These are phyloP conservation scores for Leucophenga maculata DNA, from an alignment of 2,888 invertebrate genomes.

Conservation along the genomic window DNA sequence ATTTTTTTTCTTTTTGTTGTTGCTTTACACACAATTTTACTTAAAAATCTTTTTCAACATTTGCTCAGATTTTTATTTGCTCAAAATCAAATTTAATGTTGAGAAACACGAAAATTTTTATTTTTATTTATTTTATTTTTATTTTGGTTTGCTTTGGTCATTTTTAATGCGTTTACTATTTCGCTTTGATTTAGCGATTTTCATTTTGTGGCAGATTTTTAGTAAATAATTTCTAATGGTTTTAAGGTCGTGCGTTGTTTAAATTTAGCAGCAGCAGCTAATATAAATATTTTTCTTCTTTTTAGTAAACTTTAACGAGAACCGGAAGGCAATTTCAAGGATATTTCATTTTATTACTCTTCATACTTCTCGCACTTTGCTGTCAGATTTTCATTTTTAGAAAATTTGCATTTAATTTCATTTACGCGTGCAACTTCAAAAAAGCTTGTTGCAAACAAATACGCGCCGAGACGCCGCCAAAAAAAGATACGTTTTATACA, in stretches of 20 bases:
- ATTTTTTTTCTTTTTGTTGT: slow-evolving; percentile 12
- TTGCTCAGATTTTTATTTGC: slow-evolving; percentile 42
- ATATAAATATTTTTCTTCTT: neutral
- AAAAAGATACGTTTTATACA: neutral
- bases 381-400: neutral
- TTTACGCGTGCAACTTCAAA: neutral
- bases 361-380: slow-evolving; percentile 31
- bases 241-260: slow-evolving; percentile 27
- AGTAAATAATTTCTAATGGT: slow-evolving; percentile 20
- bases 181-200: slow-evolving; percentile 16
- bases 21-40: slow-evolving; percentile 17
- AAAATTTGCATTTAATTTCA: slow-evolving; percentile 9
- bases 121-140: slow-evolving; percentile 15
- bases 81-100: neutral
- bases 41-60: slow-evolving; percentile 41
- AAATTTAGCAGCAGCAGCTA: slow-evolving; percentile 25
- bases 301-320: neutral
- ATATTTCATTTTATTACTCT: neutral
- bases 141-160: slow-evolving; percentile 5
- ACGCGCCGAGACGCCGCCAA: slow-evolving; percentile 18
- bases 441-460: neutral
- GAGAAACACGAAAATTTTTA: slow-evolving; percentile 3
- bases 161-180: slow-evolving; percentile 21
- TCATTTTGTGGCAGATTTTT: slow-evolving; percentile 1
- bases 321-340: slow-evolving; percentile 15